Evolutionary conservation across 2,797 vertebrate species (phyloP).

Genomic region (Cynodonichthys magdalenae): DNA sequence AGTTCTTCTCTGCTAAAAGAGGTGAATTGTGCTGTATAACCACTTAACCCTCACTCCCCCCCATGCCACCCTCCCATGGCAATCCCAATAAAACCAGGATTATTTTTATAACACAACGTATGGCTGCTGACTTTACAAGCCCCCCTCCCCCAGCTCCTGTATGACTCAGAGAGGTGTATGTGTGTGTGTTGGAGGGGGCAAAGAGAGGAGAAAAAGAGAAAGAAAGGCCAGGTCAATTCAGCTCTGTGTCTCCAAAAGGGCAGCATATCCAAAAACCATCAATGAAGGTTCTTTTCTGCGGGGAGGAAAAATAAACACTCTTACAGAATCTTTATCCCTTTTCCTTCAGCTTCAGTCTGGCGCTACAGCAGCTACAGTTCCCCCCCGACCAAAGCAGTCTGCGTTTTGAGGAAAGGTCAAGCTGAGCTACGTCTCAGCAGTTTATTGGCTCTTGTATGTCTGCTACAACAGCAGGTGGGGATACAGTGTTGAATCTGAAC

Average conservation of each 20-base stretch:
- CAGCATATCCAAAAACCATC: constrained; percentile 76
- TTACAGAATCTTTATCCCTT: constrained; percentile 44
- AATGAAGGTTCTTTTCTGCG: constrained; percentile 73
- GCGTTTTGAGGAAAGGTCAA: constrained; percentile 43
- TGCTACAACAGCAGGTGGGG: constrained; percentile 4
- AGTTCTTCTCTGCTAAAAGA: constrained; percentile 66
- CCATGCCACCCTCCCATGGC: constrained; percentile 56
- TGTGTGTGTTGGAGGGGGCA: not conserved
- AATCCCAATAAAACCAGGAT: constrained; percentile 82
- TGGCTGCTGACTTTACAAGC: constrained; percentile 78
- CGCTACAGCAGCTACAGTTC: constrained; percentile 33
- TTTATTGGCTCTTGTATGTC: constrained; percentile 21
- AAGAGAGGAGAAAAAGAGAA: constrained; percentile 25
- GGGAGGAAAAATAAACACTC: constrained; percentile 76
- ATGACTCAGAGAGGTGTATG: constrained; percentile 24
- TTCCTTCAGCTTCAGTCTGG: constrained; percentile 51
- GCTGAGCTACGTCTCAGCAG: constrained; percentile 39
- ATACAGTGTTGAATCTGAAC: not conserved
- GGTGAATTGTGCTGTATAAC: constrained; percentile 76
- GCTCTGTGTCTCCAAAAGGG: constrained; percentile 60
- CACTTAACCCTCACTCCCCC: constrained; percentile 58
- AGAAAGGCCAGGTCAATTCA: constrained; percentile 63
- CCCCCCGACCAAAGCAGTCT: constrained; percentile 21
- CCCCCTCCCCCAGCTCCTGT: constrained; percentile 52
- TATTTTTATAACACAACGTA: constrained; percentile 79